Base-by-base conservation (phyloP, 2,797 vertebrate genomes). In the Monodelphis domestica region DNA sequence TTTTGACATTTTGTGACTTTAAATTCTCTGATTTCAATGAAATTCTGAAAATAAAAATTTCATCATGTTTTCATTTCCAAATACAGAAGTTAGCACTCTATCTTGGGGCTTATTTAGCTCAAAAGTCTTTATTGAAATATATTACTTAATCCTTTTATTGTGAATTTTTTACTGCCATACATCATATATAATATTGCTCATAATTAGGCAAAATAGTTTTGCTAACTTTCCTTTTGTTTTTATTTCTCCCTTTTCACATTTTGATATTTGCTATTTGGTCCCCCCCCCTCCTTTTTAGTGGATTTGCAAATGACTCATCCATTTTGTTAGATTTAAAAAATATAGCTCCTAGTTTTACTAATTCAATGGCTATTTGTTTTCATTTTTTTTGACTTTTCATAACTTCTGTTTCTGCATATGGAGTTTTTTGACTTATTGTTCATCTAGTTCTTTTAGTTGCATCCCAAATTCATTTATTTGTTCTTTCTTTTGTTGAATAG, bases 51-150 rank as follows among this genome's bases (percentile, higher is more conserved):
- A 70, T 7, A 38, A n/a, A 63, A 70, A 38, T 6, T 17, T 21
- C 5, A 17, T 70, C 45, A n/a, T 78, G 78, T 45, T 78, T 78
- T 78, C 17, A 45, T 38, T 45, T 78, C 17, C 45, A 38, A 38
- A 45, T 78, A 21, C 45, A 78, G 45, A 78, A 17, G 45, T 45
- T 5, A 38, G n/a, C 63, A 21, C 17, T 78, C 63, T 17, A 78
- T 21, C 24, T 78, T 45, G n/a, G 15, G n/a, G 52, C 89, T 94
- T 90, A 55, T 52, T 92, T 70, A 92, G 54, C 70, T 55, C 30
- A 78, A 91, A 95, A 38, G 52, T 15, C 63, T 89, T 92, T 91
- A 12, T 17, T 84, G 21, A 91, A 12, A 87, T 55, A 38, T 94
- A 52, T 95, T 45, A 21, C 28, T 30, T 57, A 63, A 70, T 91